These are phyloP conservation scores for Eulithis prunata DNA, from an alignment of 2,888 invertebrate species.

Conservation along the genomic window DNA sequence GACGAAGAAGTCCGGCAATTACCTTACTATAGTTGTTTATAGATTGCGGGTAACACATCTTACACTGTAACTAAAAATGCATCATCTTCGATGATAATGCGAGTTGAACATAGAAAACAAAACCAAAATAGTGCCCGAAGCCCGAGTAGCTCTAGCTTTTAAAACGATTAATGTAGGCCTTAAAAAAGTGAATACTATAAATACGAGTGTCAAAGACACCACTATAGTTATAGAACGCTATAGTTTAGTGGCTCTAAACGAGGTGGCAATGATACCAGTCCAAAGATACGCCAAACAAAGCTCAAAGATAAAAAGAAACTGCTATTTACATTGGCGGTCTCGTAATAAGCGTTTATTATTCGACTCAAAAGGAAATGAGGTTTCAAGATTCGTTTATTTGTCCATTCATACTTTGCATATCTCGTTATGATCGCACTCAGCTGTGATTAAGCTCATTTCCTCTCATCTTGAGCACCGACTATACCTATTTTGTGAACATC, in stretches of 20 bases:
- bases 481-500: conserved; percentile 28
- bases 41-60: no score
- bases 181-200: no score
- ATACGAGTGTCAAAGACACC: neutral
- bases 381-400: conserved; percentile 54
- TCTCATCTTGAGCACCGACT: conserved; percentile 28
- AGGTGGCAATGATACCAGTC: conserved; percentile 18
- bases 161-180: no score
- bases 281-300: conserved; percentile 54
- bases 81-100: no score
- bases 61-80: no score
- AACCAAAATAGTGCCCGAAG: no score
- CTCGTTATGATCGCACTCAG: conserved; percentile 41
- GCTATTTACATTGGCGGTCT: conserved; percentile 61
- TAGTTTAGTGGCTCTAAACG: neutral
- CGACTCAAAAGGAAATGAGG: conserved; percentile 55
- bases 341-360: conserved; percentile 70
- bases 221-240: neutral
- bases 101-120: no score
- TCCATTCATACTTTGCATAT: conserved; percentile 49
- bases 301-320: conserved; percentile 68
- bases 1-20: no score
- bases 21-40: no score
- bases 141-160: no score
- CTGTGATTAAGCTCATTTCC: conserved; percentile 35